Evolutionary conservation across 2,888 invertebrate species (phyloP), one percentile per base, ranked within the genome.

Genomic region (Tenthredo distinguenda): DNA sequence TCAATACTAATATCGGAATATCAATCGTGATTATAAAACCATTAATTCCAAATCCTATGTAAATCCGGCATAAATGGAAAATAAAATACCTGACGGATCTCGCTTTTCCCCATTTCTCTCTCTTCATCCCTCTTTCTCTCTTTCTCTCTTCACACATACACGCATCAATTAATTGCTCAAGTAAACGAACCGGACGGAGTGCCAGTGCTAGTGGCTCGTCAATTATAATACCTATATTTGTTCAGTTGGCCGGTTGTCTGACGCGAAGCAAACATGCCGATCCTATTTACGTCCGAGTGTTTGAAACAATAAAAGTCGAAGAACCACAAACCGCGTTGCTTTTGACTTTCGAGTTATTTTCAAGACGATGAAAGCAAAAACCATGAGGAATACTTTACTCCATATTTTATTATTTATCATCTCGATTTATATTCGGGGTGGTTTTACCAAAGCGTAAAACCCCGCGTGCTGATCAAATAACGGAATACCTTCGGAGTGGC

Each of bases 1-100:
- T 83, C 83, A 50, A 85, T 82, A 55, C 55, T 65, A 82, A 82
- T 82, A 72, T 71, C 71, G 81, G 65, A 55, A 85, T 85, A 85
- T 85, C 85, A 82, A 85, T 85, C 82, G 79, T 68, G 81, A 82
- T 82, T 85, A 81, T 68, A 82, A 85, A 82, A 26, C 71, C 71
- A 85, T 82, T 83, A 85, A 85, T 85, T 65, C 26, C 21, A 55
- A 82, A 68, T 83, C 55, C 47, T 47, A 72, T 68, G 72, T 85
- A 72, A 85, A 85, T 85, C 82, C 43, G 15, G 18, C 68, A 71
- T 55, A 85, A 85, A 82, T 83, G 85, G 40, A 71, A 85, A 71
- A 72, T 68, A 82, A 85, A 85, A 81, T 82, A 71, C 40, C 40
- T n/a, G 71, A 55, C 37, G 21, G 71, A 5, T 77, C 34, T 50